Base-by-base conservation (phyloP, 1,140 invertebrate species). In the Achroia grisella region DNA sequence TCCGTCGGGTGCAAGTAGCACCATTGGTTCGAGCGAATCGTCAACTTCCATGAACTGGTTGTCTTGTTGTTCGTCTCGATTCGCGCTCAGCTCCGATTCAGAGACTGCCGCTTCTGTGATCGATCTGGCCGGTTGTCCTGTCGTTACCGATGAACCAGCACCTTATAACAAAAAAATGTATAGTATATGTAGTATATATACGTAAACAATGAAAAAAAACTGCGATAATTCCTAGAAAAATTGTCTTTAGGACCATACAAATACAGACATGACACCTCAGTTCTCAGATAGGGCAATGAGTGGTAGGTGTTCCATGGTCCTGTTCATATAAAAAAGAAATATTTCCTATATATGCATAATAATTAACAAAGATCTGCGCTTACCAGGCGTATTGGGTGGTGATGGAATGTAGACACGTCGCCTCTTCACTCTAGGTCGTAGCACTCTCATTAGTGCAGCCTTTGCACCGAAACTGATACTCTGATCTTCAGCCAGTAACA, bases 401-500 rank as follows among this genome's bases (percentile, higher is more conserved):
- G 93, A 94, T 1, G 94, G 93, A 57, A 95, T 95, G 62, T 91
- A 94, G 1, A 95, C 94, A 30, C 91, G 86, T 17, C 95, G 89
- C 55, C 93, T 89, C 57, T 91, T 90, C 4, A 91, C 88, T 45
- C 92, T 85, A 0, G 96, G 95, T 61, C 94, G 89, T 10, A 98
- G 73, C 0, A 94, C 91, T 53, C 94, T 85, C 52, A 97, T 93
- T 11, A 98, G 88, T 0, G 96, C 95, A 39, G 95, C 93, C 72
- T 97, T 97, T 15, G 95, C 94, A 48, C 94, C 95, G 70, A 97
- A 97, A 62, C 95, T 96, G 10, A 98, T 94, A 14, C 89, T 86
- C 10, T 91, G 90, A 67, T 97, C 92, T 36, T 92, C 89, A 50
- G 92, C 93, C 1, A 98, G 86, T 0, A 98, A 85, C 11, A 98